Evolutionary conservation across 2,113 vertebrate genomes (phyloP).

Genomic region (Pseudolaguvia tuberculata): DNA sequence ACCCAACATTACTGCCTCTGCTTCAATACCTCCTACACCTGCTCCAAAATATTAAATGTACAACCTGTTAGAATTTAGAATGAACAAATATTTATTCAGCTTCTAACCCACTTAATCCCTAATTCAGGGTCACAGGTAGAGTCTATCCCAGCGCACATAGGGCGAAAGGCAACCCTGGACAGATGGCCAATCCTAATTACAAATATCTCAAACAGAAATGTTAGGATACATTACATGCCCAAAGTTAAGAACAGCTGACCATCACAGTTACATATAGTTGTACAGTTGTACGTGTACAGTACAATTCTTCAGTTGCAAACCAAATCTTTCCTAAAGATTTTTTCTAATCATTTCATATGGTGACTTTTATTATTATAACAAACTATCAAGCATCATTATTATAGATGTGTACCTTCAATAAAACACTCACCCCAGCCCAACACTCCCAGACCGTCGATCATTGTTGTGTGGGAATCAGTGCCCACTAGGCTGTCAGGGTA

Average conservation of each 20-base stretch:
- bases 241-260: neutral
- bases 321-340: too few species aligned
- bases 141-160: too few species aligned
- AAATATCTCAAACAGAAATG: neutral
- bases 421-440: constrained; percentile 89
- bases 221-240: neutral
- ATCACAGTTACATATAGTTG: neutral
- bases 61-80: neutral
- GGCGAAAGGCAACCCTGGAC: too few species aligned
- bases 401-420: neutral
- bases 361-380: neutral
- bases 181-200: too few species aligned
- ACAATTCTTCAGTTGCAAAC: neutral
- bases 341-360: too few species aligned
- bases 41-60: constrained; percentile 13
- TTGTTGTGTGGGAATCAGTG: constrained; percentile 97
- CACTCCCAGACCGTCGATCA: constrained; percentile 93
- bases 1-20: constrained; percentile 97
- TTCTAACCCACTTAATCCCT: too few species aligned
- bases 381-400: neutral
- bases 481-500: constrained; percentile 97
- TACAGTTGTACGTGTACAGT: too few species aligned
- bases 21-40: constrained; percentile 98
- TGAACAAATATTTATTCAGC: too few species aligned
- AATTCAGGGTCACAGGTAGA: too few species aligned